A percentile compares a stretch with the other conserved stretches of the same genome.
Evolutionary conservation across 2,797 vertebrate genomes (phyloP).

Genomic region (Fistularia commersonii): DNA sequence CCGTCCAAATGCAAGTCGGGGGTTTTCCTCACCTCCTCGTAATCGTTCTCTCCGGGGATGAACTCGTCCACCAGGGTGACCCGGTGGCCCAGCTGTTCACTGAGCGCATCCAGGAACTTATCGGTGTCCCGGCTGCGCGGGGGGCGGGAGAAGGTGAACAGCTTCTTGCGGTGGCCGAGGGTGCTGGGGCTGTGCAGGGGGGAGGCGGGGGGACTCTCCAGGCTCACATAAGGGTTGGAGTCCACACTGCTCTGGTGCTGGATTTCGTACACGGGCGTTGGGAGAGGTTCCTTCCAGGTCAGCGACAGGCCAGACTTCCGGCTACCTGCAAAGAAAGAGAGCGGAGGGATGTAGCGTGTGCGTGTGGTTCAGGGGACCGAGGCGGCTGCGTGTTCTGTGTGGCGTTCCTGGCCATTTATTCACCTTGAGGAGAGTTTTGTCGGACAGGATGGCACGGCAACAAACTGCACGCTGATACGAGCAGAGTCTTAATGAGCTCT

Average conservation of each 20-base stretch:
- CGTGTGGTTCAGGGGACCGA: too few species aligned
- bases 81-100: conserved; percentile 90
- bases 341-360: too few species aligned
- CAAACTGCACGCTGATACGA: too few species aligned
- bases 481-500: too few species aligned
- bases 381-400: too few species aligned
- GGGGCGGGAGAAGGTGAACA: conserved; percentile 91
- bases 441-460: too few species aligned
- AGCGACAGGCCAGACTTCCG: conserved; percentile 77
- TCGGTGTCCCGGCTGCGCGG: conserved; percentile 90
- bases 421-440: too few species aligned
- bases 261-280: conserved; percentile 77
- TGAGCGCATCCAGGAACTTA: conserved; percentile 91
- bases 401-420: too few species aligned
- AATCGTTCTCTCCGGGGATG: conserved; percentile 90
- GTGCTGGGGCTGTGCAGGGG: conserved; percentile 79
- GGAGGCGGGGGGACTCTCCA: conserved; percentile 86
- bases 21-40: conserved; percentile 86
- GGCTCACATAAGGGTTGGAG: conserved; percentile 94
- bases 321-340: conserved; percentile 51
- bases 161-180: conserved; percentile 81
- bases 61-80: conserved; percentile 90
- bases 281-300: conserved; percentile 85
- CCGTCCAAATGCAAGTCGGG: too few species aligned
- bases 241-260: conserved; percentile 90